These are phyloP conservation scores for Scolanthus callimorphus DNA, from an alignment of 92 coral and sea anemone species.

Conservation along the genomic window DNA sequence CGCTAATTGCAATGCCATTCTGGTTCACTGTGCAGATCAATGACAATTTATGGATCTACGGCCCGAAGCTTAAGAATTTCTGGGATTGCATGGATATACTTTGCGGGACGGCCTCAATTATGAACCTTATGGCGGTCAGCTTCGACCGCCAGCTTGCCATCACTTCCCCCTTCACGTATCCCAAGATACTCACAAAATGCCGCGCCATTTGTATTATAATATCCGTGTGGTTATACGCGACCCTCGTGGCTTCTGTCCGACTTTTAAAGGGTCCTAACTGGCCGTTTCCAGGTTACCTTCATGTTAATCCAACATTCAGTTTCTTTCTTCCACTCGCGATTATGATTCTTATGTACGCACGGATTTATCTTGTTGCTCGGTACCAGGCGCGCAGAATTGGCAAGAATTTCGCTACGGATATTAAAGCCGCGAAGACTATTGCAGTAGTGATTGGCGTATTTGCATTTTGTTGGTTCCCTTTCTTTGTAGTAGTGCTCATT, in stretches of 20 bases:
- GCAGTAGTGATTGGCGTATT: constrained; percentile 94
- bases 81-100: constrained; percentile 88
- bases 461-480: constrained; percentile 79
- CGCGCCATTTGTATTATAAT: constrained; percentile 70
- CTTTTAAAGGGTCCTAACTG: constrained; percentile 30
- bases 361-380: constrained; percentile 90
- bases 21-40: constrained; percentile 72
- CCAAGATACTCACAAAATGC: constrained; percentile 71
- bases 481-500: constrained; percentile 60
- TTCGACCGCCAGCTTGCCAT: constrained; percentile 94
- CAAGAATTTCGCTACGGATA: constrained; percentile 91
- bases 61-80: constrained; percentile 21
- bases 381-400: constrained; percentile 92
- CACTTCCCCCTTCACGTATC: constrained; percentile 85
- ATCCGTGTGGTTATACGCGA: constrained; percentile 77
- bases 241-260: constrained; percentile 55
- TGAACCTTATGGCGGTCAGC: constrained; percentile 85
- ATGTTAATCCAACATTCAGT: constrained; percentile 64
- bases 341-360: constrained; percentile 86
- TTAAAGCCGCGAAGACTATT: constrained; percentile 95
- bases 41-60: constrained; percentile 32
- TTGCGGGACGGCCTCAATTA: constrained; percentile 86
- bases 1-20: constrained; percentile 80
- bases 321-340: constrained; percentile 75
- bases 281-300: constrained; percentile 69